Evolutionary conservation across 1,140 invertebrate genomes (phyloP).

Genomic region (Drosophila murphyi): DNA sequence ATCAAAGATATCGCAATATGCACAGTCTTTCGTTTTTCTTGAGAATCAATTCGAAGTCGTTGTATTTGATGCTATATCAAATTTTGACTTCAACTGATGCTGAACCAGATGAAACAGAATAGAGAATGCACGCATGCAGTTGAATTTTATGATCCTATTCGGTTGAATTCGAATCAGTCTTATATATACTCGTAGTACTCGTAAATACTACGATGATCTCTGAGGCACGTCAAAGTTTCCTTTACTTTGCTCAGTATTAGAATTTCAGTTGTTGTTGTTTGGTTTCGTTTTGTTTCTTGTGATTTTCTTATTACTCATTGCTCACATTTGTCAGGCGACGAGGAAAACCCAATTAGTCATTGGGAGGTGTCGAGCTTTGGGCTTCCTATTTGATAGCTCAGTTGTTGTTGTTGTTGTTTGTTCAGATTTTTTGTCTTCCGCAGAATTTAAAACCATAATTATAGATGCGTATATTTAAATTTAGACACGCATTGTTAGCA

Average conservation of each 20-base stretch:
- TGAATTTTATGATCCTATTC: slow-evolving; percentile 1
- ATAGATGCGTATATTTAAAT: slow-evolving; percentile 49
- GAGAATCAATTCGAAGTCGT: neutral
- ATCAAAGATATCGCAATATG: neutral
- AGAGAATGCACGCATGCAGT: neutral
- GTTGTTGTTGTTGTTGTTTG: slow-evolving; percentile 34
- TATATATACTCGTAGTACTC: neutral
- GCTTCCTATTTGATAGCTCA: slow-evolving; percentile 29
- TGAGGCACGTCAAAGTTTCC: neutral
- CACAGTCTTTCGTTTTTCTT: neutral
- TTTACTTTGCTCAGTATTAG: neutral
- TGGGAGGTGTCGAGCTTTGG: slow-evolving; percentile 27
- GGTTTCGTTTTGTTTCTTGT: slow-evolving; percentile 8
- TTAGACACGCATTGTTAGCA: slow-evolving; percentile 40
- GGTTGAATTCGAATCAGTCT: neutral
- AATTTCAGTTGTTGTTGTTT: neutral
- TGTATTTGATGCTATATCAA: neutral
- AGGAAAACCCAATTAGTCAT: slow-evolving; percentile 82
- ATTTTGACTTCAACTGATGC: neutral
- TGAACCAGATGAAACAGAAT: slow-evolving; percentile 1
- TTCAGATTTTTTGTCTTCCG: slow-evolving; percentile 52
- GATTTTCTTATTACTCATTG: slow-evolving; percentile 49
- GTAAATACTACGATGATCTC: neutral
- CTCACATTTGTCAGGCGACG: slow-evolving; percentile 46
- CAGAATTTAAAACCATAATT: slow-evolving; percentile 57